Conservation (phyloP, 2,797 vertebrate genomes). For the Psittacula echo region DNA sequence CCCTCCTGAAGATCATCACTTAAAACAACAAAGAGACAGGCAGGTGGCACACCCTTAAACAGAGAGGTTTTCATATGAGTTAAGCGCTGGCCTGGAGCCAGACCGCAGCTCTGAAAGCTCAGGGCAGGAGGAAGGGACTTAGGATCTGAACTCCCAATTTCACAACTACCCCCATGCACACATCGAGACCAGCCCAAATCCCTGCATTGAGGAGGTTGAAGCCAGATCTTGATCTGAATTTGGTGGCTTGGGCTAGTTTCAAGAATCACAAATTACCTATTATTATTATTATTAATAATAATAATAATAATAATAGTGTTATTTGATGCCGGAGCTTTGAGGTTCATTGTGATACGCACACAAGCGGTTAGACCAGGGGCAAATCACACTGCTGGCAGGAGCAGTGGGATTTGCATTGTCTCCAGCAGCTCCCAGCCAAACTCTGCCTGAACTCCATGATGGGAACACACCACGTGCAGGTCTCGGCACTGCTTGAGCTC, state of each 20-base stretch:
- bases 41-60: background rate
- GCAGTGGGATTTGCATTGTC: background rate
- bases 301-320: background rate
- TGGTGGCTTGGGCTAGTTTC: conserved; percentile 57
- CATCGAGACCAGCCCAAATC: background rate
- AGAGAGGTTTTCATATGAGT: background rate
- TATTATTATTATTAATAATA: conserved; percentile 12
- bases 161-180: background rate
- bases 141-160: background rate
- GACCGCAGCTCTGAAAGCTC: background rate
- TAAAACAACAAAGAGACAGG: background rate
- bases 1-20: background rate
- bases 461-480: accelerated
- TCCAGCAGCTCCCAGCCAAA: background rate
- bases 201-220: background rate
- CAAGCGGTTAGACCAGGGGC: background rate
- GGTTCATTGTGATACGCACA: conserved; percentile 5
- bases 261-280: conserved; percentile 56
- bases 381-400: background rate
- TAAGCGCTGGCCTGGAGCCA: background rate
- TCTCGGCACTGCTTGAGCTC: background rate
- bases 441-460: background rate
- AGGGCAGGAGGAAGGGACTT: background rate
- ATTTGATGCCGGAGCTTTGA: background rate
- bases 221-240: conserved; percentile 25